Conservation (phyloP, 1,140 invertebrate species). For the Bombus haemorrhoidalis region DNA sequence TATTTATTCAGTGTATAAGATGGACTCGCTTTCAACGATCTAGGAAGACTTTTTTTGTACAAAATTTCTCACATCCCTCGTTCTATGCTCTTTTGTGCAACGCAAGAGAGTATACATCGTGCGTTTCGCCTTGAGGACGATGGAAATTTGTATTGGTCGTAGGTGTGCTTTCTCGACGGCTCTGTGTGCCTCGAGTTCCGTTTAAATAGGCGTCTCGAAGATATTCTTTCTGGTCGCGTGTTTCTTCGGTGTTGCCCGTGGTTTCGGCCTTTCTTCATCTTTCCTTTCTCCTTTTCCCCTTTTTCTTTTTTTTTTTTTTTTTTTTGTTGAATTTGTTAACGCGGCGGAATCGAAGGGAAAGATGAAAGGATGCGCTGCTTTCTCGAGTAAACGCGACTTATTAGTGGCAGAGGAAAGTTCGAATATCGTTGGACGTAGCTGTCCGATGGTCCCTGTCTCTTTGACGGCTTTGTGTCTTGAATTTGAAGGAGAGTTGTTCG, state of each 20-base stretch:
- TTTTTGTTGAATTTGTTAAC: constrained; percentile 10
- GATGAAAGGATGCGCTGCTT: constrained; percentile 36
- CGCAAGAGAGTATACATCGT: neutral
- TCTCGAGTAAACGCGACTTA: constrained; percentile 38
- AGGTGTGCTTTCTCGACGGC: neutral
- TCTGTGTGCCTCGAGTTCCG: neutral
- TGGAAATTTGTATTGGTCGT: constrained; percentile 32
- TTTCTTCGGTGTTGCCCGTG: neutral
- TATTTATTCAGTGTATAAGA: too few species aligned
- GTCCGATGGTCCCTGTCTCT: neutral
- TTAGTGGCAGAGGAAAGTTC: neutral
- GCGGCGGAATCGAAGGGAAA: neutral
- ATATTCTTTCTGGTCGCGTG: constrained; percentile 16
- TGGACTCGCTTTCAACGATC: constrained; percentile 17
- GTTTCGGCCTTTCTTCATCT: neutral
- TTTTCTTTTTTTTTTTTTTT: neutral
- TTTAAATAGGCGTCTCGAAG: constrained; percentile 41
- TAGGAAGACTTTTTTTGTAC: neutral
- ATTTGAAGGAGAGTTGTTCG: neutral
- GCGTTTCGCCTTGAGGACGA: neutral
- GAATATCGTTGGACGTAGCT: neutral
- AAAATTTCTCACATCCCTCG: neutral
- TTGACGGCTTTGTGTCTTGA: neutral
- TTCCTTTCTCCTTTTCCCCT: neutral
- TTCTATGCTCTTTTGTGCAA: neutral